Evolutionary conservation across 2,888 invertebrate genomes (phyloP), one percentile per base, ranked within the genome.

Genomic region (Phytoseiulus persimilis): DNA sequence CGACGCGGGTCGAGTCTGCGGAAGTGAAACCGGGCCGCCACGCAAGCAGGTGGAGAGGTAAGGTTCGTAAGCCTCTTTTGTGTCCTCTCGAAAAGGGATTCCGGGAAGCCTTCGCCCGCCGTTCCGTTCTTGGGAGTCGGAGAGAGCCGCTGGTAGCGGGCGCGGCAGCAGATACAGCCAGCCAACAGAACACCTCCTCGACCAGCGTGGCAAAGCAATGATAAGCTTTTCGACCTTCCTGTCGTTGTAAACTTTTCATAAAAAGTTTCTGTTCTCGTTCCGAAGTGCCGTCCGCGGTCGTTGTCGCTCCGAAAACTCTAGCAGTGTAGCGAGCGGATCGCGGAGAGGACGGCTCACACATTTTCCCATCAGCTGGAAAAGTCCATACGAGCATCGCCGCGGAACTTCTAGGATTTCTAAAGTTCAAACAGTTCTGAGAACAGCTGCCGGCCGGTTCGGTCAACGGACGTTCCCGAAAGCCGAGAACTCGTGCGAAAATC

Each of bases 171-270:
- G 65, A 65, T 65, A 65, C 65, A 23, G 65, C 14, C 28, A 65
- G 65, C 65, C 65, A 65, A 65, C 65, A 65, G 65, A 65, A 65
- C 65, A 65, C 65, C 65, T 46, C 14, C 14, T 14, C 6, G 46
- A 65, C 65, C 65, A 65, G 1, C 65, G 28, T 65, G 65, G 65
- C 28, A 23, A 23, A 65, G 65, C 65, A 65, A 65, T 65, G 65
- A 65, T 65, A 65, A 65, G 65, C 65, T 65, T 65, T 65, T 65
- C 65, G 65, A 65, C 65, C 65, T 65, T 65, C 65, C 65, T 65
- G 65, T 65, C 65, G 65, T 65, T 14, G 65, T 65, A 65, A 65
- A 65, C 65, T 65, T 65, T 65, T 18, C 65, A 65, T 65, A 65
- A 65, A 65, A 65, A 65, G 65, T 65, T 65, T 28, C 14, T 65